These are phyloP conservation scores for Scleropages formosus DNA, from an alignment of 2,797 vertebrate genomes.

Conservation along the genomic window DNA sequence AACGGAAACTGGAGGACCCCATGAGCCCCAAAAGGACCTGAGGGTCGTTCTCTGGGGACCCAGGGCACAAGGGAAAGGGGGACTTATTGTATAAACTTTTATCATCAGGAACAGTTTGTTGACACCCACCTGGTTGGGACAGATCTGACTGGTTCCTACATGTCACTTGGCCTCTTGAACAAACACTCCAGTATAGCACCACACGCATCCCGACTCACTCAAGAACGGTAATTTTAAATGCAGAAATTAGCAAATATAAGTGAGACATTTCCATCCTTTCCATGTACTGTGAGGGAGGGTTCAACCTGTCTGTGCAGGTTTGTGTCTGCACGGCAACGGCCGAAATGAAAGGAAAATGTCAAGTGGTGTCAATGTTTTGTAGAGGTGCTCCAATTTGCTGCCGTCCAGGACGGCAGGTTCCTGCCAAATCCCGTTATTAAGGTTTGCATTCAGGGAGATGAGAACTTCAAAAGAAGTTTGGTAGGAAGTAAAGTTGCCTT, in stretches of 20 bases:
- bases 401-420: constrained; percentile 45
- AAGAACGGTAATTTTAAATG: background rate
- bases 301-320: constrained; percentile 28
- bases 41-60: background rate
- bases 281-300: constrained; percentile 43
- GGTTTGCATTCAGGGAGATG: constrained; percentile 27
- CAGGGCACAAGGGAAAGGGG: background rate
- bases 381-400: constrained; percentile 46
- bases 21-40: background rate
- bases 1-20: background rate
- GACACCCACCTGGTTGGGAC: too few species aligned
- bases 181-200: too few species aligned
- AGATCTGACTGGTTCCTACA: too few species aligned
- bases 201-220: background rate
- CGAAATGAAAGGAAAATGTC: background rate
- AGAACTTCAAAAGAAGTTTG: constrained; percentile 34
- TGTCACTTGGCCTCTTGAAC: too few species aligned
- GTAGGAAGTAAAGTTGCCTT: constrained; percentile 48
- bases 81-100: too few species aligned
- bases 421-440: constrained; percentile 40
- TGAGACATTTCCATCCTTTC: background rate
- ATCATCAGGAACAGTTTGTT: too few species aligned
- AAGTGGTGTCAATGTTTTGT: constrained; percentile 41
- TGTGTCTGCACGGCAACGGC: constrained; percentile 33
- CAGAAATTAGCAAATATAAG: background rate